Percentiles rank a stretch among this genome's conserved stretches.
phyloP scores from a whole-genome alignment of 2,797 vertebrate species.

The Pygocentrus nattereri region DNA sequence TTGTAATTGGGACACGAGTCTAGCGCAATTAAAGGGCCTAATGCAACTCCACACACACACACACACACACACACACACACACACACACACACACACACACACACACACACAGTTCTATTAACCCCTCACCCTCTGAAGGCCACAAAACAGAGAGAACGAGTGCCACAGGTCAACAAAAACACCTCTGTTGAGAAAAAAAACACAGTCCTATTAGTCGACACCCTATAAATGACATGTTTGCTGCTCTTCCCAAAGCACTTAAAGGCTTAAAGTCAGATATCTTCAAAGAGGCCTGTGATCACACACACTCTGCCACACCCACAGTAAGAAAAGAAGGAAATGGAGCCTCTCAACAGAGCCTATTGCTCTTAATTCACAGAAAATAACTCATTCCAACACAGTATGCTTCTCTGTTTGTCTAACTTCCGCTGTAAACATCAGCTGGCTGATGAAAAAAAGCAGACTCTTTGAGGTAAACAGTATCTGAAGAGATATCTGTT shows the following conservation, averaged over 20 bases:
- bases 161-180: slow-evolving; percentile 8
- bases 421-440: no score
- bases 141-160: slow-evolving; percentile 26
- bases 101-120: slow-evolving; percentile 27
- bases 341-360: neutral
- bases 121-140: slow-evolving; percentile 28
- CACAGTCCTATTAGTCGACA: slow-evolving; percentile 16
- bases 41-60: slow-evolving; percentile 6
- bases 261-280: slow-evolving; percentile 38
- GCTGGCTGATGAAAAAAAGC: no score
- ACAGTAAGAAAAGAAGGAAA: slow-evolving; percentile 28
- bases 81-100: slow-evolving; percentile 4
- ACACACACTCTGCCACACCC: slow-evolving; percentile 36
- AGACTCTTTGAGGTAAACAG: neutral
- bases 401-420: neutral
- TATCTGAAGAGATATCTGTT: neutral
- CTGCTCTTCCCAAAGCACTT: slow-evolving; percentile 17
- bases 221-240: slow-evolving; percentile 35
- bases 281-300: slow-evolving; percentile 54
- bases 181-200: neutral
- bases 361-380: neutral
- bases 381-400: neutral
- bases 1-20: slow-evolving; percentile 43
- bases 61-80: slow-evolving; percentile 4
- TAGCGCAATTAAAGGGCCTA: slow-evolving; percentile 27